phyloP scores from a whole-genome alignment of 2,113 vertebrate species.

The Corynorhinus townsendii region DNA sequence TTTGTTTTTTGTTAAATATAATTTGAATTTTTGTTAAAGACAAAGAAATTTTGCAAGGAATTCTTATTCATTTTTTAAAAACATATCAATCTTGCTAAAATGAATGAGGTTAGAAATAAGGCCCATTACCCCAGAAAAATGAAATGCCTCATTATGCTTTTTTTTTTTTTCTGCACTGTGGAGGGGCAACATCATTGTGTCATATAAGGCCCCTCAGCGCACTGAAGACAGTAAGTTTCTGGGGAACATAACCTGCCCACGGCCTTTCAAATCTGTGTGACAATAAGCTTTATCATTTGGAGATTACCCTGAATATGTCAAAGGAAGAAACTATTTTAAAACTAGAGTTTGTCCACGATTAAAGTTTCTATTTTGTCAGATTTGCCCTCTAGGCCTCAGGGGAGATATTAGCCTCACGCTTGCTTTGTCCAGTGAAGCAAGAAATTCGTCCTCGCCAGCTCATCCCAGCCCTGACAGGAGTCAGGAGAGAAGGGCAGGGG shows the following conservation, averaged over 20 bases:
- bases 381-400: not conserved
- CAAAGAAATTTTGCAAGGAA: not conserved
- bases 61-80: not conserved
- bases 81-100: not conserved
- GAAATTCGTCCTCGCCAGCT: not conserved
- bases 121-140: not conserved
- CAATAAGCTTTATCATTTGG: not conserved
- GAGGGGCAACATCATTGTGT: not conserved
- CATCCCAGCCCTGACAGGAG: too few relatives aligned
- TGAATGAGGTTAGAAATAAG: not conserved
- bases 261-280: not conserved
- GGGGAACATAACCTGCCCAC: not conserved
- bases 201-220: not conserved
- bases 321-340: conserved; percentile 12
- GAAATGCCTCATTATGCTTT: not conserved
- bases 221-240: not conserved
- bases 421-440: not conserved
- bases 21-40: not conserved
- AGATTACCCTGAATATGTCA: not conserved
- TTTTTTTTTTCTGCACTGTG: not conserved
- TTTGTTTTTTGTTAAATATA: not conserved
- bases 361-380: not conserved
- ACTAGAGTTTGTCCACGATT: not conserved
- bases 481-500: not conserved
- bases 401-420: not conserved